Evolutionary conservation across 2,797 vertebrate species (phyloP).

Genomic region (Muraenolepis orangiensis): DNA sequence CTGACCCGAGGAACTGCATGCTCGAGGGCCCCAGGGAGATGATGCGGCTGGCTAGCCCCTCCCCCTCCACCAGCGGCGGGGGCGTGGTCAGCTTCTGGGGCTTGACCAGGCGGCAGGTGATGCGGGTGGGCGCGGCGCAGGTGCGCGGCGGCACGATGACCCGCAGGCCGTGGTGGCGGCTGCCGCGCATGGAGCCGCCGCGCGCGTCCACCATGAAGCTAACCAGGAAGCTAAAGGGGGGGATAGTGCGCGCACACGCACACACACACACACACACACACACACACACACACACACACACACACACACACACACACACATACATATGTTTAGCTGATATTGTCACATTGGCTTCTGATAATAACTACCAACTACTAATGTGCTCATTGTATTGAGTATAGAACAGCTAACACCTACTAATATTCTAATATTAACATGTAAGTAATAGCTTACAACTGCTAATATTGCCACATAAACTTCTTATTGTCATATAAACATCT

Average conservation of each 20-base stretch:
- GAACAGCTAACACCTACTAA: not conserved
- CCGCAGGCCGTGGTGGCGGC: conserved; percentile 89
- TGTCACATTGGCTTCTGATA: not conserved
- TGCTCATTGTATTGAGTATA: not conserved
- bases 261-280: not conserved
- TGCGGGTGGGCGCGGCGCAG: conserved; percentile 90
- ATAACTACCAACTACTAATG: not conserved
- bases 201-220: conserved; percentile 99
- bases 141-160: conserved; percentile 92
- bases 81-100: conserved; percentile 90
- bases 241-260: not conserved
- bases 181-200: conserved; percentile 94
- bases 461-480: no score
- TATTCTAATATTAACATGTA: not conserved
- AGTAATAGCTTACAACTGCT: no score
- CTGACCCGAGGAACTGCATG: conserved; percentile 94
- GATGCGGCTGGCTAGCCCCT: conserved; percentile 91
- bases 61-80: conserved; percentile 89
- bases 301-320: not conserved
- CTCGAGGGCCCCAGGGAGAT: conserved; percentile 91
- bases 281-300: not conserved
- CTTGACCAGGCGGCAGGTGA: conserved; percentile 96
- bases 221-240: conserved; percentile 90
- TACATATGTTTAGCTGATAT: no score
- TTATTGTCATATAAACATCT: no score